A percentile compares a stretch with the other conserved stretches of the same genome.
Conservation (phyloP, 2,797 vertebrate genomes). For the Pteropus rufus region DNA sequence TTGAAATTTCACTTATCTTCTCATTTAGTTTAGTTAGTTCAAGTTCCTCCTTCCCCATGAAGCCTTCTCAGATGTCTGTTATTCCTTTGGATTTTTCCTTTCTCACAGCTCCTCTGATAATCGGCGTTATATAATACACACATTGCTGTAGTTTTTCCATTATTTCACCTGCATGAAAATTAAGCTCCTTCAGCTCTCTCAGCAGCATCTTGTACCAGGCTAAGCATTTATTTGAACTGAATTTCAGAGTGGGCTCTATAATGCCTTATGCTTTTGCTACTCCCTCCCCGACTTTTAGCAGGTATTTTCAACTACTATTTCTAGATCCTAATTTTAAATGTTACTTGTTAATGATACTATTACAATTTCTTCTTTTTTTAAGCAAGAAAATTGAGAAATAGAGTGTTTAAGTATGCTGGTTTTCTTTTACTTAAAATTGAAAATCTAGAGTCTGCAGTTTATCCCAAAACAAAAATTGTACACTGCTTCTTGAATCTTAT, state of each 20-base stretch:
- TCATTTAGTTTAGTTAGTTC: background rate
- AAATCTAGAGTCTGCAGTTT: background rate
- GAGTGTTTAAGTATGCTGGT: background rate
- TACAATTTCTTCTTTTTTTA: background rate
- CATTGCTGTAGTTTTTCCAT: background rate
- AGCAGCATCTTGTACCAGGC: background rate
- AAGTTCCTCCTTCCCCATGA: background rate
- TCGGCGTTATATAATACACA: background rate
- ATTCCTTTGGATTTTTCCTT: background rate
- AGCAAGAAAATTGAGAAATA: background rate
- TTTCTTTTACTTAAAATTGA: conserved; percentile 27
- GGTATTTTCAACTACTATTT: background rate
- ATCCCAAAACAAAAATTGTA: background rate
- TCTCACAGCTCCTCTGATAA: background rate
- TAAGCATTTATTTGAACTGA: background rate
- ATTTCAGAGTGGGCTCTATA: background rate
- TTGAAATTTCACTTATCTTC: background rate
- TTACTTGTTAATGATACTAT: background rate
- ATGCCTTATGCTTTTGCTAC: background rate
- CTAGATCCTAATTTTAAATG: background rate
- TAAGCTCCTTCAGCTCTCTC: background rate
- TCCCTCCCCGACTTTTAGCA: fast-evolving
- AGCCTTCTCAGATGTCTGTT: background rate
- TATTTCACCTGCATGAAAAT: background rate
- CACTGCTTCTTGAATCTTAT: background rate